phyloP scores from a whole-genome alignment of 2,113 vertebrate species.

The Hiodon alosoides region DNA sequence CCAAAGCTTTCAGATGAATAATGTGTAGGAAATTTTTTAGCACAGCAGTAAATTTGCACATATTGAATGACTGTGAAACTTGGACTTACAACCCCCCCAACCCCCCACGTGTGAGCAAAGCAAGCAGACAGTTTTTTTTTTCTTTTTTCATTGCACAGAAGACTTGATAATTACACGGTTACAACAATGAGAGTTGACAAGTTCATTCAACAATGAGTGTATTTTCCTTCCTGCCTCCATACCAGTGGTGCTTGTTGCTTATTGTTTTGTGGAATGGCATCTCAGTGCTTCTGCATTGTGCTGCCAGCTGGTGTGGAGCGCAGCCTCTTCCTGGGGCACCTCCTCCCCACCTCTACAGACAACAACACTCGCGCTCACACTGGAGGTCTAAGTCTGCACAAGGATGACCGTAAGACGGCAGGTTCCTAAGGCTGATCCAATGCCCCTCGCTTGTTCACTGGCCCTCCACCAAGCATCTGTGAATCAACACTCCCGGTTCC shows the following conservation, averaged over 20 bases:
- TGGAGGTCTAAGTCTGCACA: too few species aligned
- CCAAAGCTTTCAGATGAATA: too few species aligned
- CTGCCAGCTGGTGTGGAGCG: not conserved
- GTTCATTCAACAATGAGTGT: conserved; percentile 58
- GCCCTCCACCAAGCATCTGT: not conserved
- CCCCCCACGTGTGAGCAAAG: not conserved
- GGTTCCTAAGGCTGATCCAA: not conserved
- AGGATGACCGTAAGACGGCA: too few species aligned
- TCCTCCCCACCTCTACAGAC: not conserved
- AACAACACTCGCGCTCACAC: too few species aligned
- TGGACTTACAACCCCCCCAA: not conserved
- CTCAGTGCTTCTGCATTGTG: not conserved
- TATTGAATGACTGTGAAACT: not conserved
- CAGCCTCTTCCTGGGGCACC: not conserved
- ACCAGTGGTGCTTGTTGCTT: conserved; percentile 14
- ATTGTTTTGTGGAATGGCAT: conserved; percentile 19
- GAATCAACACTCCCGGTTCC: not conserved
- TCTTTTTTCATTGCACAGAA: conserved; percentile 19
- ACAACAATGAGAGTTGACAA: conserved; percentile 51
- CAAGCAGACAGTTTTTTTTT: not conserved
- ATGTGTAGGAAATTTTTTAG: not conserved
- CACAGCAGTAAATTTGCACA: not conserved
- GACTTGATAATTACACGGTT: conserved; percentile 50
- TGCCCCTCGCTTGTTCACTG: not conserved
- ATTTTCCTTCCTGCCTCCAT: conserved; percentile 56